Evolutionary conservation across 2,797 vertebrate species (phyloP), one percentile per base, ranked within the genome.

Genomic region (Sebastes oblongus): DNA sequence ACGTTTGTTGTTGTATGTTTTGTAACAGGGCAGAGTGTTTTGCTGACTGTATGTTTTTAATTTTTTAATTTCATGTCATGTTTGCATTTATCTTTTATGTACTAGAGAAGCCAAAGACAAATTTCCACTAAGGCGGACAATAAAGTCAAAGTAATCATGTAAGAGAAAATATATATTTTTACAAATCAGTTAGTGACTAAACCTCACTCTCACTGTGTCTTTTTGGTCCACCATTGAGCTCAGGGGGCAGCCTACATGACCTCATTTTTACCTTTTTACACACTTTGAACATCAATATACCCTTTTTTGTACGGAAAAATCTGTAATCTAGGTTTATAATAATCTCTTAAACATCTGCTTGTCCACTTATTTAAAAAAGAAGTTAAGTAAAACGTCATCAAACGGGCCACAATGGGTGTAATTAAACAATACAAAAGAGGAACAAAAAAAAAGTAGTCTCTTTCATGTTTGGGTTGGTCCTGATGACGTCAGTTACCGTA

Each of bases 401-500:
- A 8, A 29, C 0, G 2, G 6, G 3, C 9, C 8, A 42, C 18
- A 18, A 25, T 2, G 18, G 5, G 5, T 58, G 0, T 30, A 6
- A 9, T 9, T 1, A 4, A 34, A 39, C 42, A 54, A 46, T 2
- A 20, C 1, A 27, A 20, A 20, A 16, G 3, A 8, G 4, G 10
- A 58, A 27, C 13, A 6, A 42, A 16, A 16, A 16, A 2, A 29
- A 36, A 13, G 4, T 27, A 2, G 7, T 16, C 12, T 46, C 27
- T 71, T 25, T 75, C 11, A 52, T 62, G 59, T 75, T 68, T 62
- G 69, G 78, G 72, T 79, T 80, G 67, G 77, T 65, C 85, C 52
- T 52, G 34, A 18, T 94, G 82, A 94, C 93, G 93, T 93, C 76
- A 94, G 22, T 93, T 91, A 81, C 84, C 11, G 91, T 92, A 86